phyloP scores from a whole-genome alignment of 2,888 invertebrate species.

The Chaitophorus viminalis region DNA sequence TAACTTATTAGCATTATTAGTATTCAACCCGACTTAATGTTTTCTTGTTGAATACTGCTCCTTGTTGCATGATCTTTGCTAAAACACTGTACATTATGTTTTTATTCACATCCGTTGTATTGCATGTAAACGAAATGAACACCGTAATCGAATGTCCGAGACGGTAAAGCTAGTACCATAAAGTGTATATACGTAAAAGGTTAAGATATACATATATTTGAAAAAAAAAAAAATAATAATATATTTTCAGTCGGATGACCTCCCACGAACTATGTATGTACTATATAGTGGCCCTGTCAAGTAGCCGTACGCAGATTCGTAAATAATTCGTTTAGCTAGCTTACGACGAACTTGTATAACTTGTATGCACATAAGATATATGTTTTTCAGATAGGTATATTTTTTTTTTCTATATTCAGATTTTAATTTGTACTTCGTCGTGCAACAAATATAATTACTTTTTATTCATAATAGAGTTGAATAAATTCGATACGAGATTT shows the following conservation, averaged over 20 bases:
- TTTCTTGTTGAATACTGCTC: too few species aligned
- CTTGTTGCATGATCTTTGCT: too few species aligned
- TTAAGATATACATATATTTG: too few species aligned
- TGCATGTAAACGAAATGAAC: too few species aligned
- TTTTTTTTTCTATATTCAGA: background rate
- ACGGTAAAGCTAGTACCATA: background rate
- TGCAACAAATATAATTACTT: background rate
- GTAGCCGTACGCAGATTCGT: background rate
- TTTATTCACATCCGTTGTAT: too few species aligned
- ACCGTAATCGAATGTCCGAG: background rate
- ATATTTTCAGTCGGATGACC: background rate
- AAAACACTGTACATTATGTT: too few species aligned
- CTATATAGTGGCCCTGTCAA: background rate
- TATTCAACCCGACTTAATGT: too few species aligned
- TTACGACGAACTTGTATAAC: background rate
- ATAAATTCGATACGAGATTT: too few species aligned
- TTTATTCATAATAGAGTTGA: background rate
- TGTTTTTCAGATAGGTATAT: background rate
- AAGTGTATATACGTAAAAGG: background rate
- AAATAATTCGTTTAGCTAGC: background rate
- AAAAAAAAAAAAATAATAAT: background rate
- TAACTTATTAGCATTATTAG: too few species aligned
- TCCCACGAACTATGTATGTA: background rate
- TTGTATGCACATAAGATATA: too few species aligned
- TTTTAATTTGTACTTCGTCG: background rate